These are phyloP conservation scores for Diadumene lineata DNA, from an alignment of 92 coral and sea anemone genomes.

Conservation along the genomic window DNA sequence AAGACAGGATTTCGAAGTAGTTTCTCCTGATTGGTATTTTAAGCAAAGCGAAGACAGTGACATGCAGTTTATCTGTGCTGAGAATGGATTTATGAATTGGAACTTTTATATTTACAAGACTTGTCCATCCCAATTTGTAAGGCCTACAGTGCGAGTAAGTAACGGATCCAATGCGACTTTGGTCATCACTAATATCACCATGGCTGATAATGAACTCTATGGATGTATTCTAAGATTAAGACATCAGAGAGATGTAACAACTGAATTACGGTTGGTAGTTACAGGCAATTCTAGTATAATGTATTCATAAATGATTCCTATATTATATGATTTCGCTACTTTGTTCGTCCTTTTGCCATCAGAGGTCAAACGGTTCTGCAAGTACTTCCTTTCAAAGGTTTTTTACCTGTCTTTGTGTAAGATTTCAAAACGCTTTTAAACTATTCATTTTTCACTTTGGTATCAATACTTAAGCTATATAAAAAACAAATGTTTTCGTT, in stretches of 20 bases:
- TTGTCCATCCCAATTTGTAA: conserved; percentile 6
- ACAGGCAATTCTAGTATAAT: background rate
- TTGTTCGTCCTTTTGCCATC: too few species aligned
- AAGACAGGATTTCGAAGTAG: background rate
- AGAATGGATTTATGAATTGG: background rate
- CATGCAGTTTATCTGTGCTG: background rate
- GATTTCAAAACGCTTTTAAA: too few species aligned
- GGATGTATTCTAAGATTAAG: conserved; percentile 11
- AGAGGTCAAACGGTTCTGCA: background rate
- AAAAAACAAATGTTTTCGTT: too few species aligned
- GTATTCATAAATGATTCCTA: background rate
- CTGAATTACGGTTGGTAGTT: background rate
- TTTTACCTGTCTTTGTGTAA: too few species aligned
- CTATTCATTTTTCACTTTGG: too few species aligned
- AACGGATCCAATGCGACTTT: conserved; percentile 12
- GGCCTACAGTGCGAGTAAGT: conserved; percentile 9
- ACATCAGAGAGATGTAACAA: background rate
- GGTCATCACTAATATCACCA: conserved; percentile 13
- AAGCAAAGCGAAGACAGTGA: background rate
- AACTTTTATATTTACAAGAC: too few species aligned
- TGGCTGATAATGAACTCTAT: conserved; percentile 19
- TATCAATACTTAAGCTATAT: too few species aligned
- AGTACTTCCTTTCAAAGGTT: too few species aligned
- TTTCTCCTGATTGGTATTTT: background rate
- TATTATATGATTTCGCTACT: background rate